Percentiles rank a stretch among this genome's conserved stretches.
These are phyloP conservation scores for Clostera curtula DNA, from an alignment of 2,888 invertebrate genomes.

Conservation along the genomic window DNA sequence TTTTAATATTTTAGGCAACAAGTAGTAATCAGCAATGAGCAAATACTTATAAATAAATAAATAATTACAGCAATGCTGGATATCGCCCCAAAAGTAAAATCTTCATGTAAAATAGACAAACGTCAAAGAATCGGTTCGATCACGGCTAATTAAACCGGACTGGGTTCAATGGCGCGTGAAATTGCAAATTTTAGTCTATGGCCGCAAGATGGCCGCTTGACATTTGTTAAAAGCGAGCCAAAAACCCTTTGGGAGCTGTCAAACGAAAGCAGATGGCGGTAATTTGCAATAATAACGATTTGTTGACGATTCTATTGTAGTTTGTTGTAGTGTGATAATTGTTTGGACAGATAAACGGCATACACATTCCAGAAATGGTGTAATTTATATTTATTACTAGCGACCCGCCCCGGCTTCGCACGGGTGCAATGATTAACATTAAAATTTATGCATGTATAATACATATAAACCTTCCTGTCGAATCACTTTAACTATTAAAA, in stretches of 20 bases:
- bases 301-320: constrained; percentile 60
- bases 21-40: too few species aligned
- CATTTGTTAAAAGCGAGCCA: constrained; percentile 54
- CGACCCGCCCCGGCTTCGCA: too few species aligned
- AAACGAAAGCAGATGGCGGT: constrained; percentile 56
- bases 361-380: constrained; percentile 7
- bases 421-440: too few species aligned
- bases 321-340: constrained; percentile 64
- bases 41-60: too few species aligned
- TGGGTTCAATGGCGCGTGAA: constrained; percentile 61
- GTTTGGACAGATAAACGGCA: constrained; percentile 41
- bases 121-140: constrained; percentile 42
- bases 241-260: constrained; percentile 70
- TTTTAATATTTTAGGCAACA: too few species aligned
- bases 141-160: constrained; percentile 59
- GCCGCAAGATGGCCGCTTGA: constrained; percentile 55
- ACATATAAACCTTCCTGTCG: too few species aligned
- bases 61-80: too few species aligned
- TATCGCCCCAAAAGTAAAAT: constrained; percentile 9
- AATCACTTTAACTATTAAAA: too few species aligned
- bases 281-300: constrained; percentile 54
- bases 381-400: constrained; percentile 19
- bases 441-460: too few species aligned
- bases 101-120: constrained; percentile 24
- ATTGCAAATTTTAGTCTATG: constrained; percentile 64